Base-by-base conservation (phyloP, 2,797 vertebrate species). In the Gymnoscopelus braueri region DNA sequence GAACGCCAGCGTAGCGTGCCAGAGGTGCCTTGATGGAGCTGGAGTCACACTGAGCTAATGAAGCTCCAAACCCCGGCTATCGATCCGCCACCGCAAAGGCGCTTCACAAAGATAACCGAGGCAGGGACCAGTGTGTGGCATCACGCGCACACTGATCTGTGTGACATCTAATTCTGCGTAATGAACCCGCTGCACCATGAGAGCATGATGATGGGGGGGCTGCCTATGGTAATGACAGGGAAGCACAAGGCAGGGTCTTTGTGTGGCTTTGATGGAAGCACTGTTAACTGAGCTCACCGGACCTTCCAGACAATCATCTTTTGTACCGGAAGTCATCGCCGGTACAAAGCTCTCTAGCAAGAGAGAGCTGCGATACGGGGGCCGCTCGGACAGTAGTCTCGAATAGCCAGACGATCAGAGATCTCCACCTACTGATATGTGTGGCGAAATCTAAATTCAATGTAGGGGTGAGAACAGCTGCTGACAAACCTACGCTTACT, bases 91-190 rank as follows among this genome's bases (percentile, higher is more conserved):
- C 84, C 74, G 65, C 84, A 65, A 86, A 67, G 55, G 85, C 72
- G 86, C 87, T 91, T 85, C 72, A 79, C 84, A 84, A 84, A 91
- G 91, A 87, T 89, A 88, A 89, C 84, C 69, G 86, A 87, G 82
- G 84, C 84, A 84, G 75, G 59, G 79, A 85, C 77, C 85, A 77
- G 86, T 82, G 83, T 90, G 89, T 83, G 87, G 83, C 88, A 85
- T 90, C 88, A 84, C 71, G 60, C 71, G 49, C 74, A 71, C 85
- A 86, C 88, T 91, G 89, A 90, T 91, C 91, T 85, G 87, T 86
- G 84, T 89, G 89, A 91, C 90, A 83, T 92, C 84, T 89, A 88
- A 90, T 88, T 91, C 86, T 74, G 77, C 82, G 90, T 92, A 90
- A 93, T 92, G 89, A 92, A 91, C 86, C 87, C 84, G 71, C 79